A percentile compares a stretch with the other conserved stretches of the same genome.
Evolutionary conservation across 2,113 vertebrate species (phyloP).

Genomic region (Potamarius usumacintae): DNA sequence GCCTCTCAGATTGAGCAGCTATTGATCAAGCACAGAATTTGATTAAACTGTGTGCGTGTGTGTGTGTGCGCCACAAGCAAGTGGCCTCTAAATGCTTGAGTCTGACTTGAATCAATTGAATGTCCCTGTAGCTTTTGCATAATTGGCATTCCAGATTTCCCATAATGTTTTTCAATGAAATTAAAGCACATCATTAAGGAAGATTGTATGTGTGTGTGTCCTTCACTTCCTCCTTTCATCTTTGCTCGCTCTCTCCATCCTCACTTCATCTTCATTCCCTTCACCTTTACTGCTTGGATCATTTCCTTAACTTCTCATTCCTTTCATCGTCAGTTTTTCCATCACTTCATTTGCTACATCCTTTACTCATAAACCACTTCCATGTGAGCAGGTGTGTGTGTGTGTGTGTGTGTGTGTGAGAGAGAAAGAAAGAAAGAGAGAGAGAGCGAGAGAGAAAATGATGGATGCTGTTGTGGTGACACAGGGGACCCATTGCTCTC

Average conservation of each 20-base stretch:
- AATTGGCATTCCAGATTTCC: constrained; percentile 9
- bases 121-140: neutral
- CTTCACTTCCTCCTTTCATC: neutral
- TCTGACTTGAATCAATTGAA: neutral
- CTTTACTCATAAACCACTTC: neutral
- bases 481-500: constrained; percentile 32
- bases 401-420: constrained; percentile 24
- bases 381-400: neutral
- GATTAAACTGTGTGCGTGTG: constrained; percentile 8
- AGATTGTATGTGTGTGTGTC: neutral
- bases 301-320: neutral
- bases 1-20: constrained; percentile 5
- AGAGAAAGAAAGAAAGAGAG: neutral
- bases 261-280: neutral
- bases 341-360: neutral
- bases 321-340: neutral
- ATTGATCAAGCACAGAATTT: constrained; percentile 13
- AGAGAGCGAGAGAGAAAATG: constrained; percentile 10
- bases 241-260: neutral
- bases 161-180: constrained; percentile 9
- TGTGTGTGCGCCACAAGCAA: neutral
- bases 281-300: neutral
- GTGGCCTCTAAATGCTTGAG: neutral
- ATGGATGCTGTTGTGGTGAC: constrained; percentile 34
- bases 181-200: neutral